Percentiles rank a stretch among this genome's conserved stretches.
These are phyloP conservation scores for Ataeniobius toweri DNA, from an alignment of 2,797 vertebrate genomes.

Conservation along the genomic window DNA sequence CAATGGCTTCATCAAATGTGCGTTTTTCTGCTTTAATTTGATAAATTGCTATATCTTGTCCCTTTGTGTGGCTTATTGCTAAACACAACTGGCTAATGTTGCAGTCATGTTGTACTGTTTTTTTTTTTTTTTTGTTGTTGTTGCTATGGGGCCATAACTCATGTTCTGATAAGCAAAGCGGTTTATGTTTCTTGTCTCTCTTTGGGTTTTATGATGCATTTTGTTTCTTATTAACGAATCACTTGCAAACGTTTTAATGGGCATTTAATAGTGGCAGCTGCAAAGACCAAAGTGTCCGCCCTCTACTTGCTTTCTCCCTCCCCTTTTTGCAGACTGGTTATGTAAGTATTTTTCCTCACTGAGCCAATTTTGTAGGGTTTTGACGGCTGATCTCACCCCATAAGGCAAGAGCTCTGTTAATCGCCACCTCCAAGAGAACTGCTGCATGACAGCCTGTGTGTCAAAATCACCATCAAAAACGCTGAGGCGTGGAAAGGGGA, in stretches of 20 bases:
- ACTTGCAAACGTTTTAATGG: conserved; percentile 57
- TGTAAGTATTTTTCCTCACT: conserved; percentile 49
- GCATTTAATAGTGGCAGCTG: conserved; percentile 48
- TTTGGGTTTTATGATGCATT: conserved; percentile 55
- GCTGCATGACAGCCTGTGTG: conserved; percentile 68
- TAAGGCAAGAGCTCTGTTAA: conserved; percentile 71
- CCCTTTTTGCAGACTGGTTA: conserved; percentile 37
- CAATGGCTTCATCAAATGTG: conserved; percentile 75
- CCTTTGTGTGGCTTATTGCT: conserved; percentile 36
- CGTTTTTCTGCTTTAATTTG: conserved; percentile 58
- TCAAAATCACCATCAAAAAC: conserved; percentile 67
- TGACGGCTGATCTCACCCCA: conserved; percentile 71
- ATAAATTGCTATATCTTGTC: conserved; percentile 43
- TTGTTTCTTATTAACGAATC: conserved; percentile 60
- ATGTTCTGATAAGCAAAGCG: conserved; percentile 15
- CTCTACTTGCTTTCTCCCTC: conserved; percentile 17
- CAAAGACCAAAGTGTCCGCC: conserved; percentile 49
- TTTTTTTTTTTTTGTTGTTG: conserved; percentile 21
- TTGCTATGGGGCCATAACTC: conserved; percentile 20
- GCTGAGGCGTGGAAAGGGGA: conserved; percentile 50
- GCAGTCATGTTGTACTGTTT: conserved; percentile 32
- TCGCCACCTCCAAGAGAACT: conserved; percentile 69
- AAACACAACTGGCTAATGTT: conserved; percentile 45
- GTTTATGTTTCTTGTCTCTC: conserved; percentile 30
- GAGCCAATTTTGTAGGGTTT: conserved; percentile 66